Percentiles rank a stretch among this genome's conserved stretches.
Evolutionary conservation across 2,113 vertebrate genomes (phyloP).

Genomic region (Nettapus auritus): DNA sequence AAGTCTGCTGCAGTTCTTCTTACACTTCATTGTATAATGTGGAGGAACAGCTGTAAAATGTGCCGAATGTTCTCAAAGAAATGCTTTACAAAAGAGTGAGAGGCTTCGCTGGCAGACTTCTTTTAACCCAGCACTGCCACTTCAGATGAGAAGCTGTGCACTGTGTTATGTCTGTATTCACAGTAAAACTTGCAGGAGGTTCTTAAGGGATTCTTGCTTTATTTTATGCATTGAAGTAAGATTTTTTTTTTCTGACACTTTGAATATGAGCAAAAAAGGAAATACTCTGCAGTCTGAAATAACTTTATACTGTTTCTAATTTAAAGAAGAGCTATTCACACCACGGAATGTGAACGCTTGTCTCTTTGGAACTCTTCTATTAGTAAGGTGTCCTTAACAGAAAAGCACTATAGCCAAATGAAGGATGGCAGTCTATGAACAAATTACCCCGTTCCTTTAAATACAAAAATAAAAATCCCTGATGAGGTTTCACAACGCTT

Average conservation of each 20-base stretch:
- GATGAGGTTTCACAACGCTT: neutral
- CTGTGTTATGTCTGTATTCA: slow-evolving; percentile 36
- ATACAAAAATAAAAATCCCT: neutral
- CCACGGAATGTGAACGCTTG: neutral
- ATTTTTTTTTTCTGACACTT: neutral
- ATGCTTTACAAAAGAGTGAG: slow-evolving; percentile 43
- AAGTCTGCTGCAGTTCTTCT: slow-evolving; percentile 62
- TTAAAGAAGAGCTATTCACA: slow-evolving; percentile 8
- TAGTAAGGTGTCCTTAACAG: neutral
- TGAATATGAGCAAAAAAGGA: neutral
- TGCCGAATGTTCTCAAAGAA: slow-evolving; percentile 72
- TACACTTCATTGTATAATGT: slow-evolving; percentile 69
- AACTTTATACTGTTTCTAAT: neutral
- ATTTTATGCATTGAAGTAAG: slow-evolving; percentile 16
- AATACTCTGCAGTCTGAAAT: neutral
- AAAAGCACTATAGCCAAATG: neutral
- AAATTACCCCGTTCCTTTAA: neutral
- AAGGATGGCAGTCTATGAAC: neutral
- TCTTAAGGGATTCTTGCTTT: neutral
- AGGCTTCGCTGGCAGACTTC: slow-evolving; percentile 48
- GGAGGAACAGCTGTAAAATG: slow-evolving; percentile 73
- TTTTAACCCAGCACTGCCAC: slow-evolving; percentile 55
- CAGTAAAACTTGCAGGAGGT: slow-evolving; percentile 20
- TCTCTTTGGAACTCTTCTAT: neutral
- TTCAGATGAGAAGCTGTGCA: slow-evolving; percentile 46